Evolutionary conservation across 2,888 invertebrate species (phyloP).

Genomic region (Catocala nupta): DNA sequence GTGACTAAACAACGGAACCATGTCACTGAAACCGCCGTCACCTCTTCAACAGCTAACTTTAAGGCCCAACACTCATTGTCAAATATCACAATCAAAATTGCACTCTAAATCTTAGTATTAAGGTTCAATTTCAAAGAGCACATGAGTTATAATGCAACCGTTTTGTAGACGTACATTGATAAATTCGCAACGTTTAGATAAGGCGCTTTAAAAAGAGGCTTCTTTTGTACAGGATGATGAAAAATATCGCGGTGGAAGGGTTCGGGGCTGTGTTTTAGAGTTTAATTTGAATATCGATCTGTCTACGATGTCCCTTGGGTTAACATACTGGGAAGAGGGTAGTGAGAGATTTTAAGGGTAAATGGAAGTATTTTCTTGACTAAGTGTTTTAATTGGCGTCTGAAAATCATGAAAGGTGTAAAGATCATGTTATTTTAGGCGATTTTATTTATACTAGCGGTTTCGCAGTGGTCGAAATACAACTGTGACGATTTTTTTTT

Average conservation of each 20-base stretch:
- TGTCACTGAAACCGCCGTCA: slow-evolving; percentile 50
- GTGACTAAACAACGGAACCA: slow-evolving; percentile 36
- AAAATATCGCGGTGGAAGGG: slow-evolving; percentile 48
- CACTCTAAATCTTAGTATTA: background rate
- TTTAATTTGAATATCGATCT: slow-evolving; percentile 50
- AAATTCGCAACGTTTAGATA: slow-evolving; percentile 54
- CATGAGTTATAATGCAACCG: slow-evolving; percentile 34
- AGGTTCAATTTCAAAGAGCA: slow-evolving; percentile 3
- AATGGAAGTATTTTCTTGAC: background rate
- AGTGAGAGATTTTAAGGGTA: background rate
- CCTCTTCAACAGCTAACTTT: slow-evolving; percentile 38
- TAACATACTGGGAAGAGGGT: background rate
- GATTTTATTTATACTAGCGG: no score
- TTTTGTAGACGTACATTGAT: slow-evolving; percentile 45
- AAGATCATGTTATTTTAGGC: background rate
- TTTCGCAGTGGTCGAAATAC: no score
- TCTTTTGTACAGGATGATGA: slow-evolving; percentile 51
- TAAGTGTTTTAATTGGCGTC: background rate
- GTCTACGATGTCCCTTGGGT: slow-evolving; percentile 8
- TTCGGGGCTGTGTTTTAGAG: slow-evolving; percentile 33
- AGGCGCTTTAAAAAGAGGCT: slow-evolving; percentile 48
- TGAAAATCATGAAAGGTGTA: background rate
- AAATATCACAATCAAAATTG: slow-evolving; percentile 8
- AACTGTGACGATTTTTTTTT: no score
- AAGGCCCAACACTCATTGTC: slow-evolving; percentile 49